phyloP scores from a whole-genome alignment of 2,797 vertebrate genomes.

The Allobates femoralis region DNA sequence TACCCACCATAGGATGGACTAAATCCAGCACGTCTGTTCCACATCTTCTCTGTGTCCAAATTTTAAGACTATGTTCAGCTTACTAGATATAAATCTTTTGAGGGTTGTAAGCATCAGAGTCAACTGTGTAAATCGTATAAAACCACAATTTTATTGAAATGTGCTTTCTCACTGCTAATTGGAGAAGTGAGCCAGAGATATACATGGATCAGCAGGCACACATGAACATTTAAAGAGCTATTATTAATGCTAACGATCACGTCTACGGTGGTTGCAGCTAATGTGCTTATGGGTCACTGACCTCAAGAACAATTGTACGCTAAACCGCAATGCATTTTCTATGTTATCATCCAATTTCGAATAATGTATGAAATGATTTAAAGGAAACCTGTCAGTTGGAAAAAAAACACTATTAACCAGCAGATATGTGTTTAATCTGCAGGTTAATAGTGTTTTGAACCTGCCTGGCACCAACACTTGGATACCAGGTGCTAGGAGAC shows the following conservation, averaged over 20 bases:
- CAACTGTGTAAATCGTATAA: conserved; percentile 43
- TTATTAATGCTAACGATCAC: conserved; percentile 29
- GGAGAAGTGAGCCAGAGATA: not conserved
- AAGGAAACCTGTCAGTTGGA: not conserved
- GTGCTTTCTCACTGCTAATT: conserved; percentile 41
- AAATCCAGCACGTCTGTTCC: conserved; percentile 59
- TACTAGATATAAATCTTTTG: conserved; percentile 47
- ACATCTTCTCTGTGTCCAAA: conserved; percentile 45
- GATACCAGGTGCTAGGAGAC: too few species aligned
- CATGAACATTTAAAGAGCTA: conserved; percentile 9
- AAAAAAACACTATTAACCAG: too few species aligned
- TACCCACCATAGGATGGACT: conserved; percentile 47
- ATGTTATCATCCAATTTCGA: conserved; percentile 8
- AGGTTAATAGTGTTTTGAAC: too few species aligned
- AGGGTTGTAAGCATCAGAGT: conserved; percentile 39
- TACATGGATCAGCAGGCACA: conserved; percentile 28
- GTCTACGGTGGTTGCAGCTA: conserved; percentile 16
- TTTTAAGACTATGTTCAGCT: conserved; percentile 38
- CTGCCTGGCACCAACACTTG: too few species aligned
- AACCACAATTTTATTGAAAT: conserved; percentile 50
- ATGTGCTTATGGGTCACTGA: conserved; percentile 30
- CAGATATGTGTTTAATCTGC: not conserved
- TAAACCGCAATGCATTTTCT: conserved; percentile 12
- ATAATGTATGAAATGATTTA: conserved; percentile 1
- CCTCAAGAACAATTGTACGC: not conserved